Evolutionary conservation across 2,113 vertebrate genomes (phyloP), one percentile per base, ranked within the genome.

Genomic region (Gymnorhina tibicen): DNA sequence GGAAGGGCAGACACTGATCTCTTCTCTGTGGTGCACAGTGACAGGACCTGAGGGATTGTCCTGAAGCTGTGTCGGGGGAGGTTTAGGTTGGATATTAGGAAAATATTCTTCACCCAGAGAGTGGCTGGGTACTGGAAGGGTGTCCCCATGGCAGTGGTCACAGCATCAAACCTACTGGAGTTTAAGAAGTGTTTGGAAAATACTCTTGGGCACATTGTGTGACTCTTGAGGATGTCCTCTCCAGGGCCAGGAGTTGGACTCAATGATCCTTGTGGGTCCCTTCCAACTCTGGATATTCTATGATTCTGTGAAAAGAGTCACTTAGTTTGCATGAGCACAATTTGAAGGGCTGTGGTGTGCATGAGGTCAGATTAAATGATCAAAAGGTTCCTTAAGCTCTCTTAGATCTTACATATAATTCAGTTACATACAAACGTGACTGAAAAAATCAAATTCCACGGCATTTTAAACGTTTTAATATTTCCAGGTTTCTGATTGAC

Each of bases 41-140:
- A 24, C 15, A 49, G 8, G 19, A 20, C 10, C 55, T 0, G 0
- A 35, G 26, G 24, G 6, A 32, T 35, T 17, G 35, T 16, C 26
- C 26, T 76, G 21, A 49, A 59, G 9, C 1, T 49, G 24, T 13
- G 16, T 30, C 30, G 49, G 42, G 5, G 16, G 1, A 75, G 13
- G 30, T 58, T 67, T 35, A 24, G 23, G 5, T 1, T 47, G 41
- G 10, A 16, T 28, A 39, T 47, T 18, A 56, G 42, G 30, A 10
- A 47, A 55, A 56, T 3, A 2, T 74, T 74, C 10, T 30, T 75
- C 19, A 5, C 3, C 9, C 12, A 47, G 11, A 55, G 22, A 1
- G 3, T 33, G 11, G 2, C 0, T 56, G 23, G 23, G 7, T 1
- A 41, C 23, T 39, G 15, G n/a, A 41, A 56, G 3, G 33, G 39